Evolutionary conservation across 1,140 invertebrate species (phyloP), one percentile per base, ranked within the genome.

Genomic region (Lasaia peninsularis): DNA sequence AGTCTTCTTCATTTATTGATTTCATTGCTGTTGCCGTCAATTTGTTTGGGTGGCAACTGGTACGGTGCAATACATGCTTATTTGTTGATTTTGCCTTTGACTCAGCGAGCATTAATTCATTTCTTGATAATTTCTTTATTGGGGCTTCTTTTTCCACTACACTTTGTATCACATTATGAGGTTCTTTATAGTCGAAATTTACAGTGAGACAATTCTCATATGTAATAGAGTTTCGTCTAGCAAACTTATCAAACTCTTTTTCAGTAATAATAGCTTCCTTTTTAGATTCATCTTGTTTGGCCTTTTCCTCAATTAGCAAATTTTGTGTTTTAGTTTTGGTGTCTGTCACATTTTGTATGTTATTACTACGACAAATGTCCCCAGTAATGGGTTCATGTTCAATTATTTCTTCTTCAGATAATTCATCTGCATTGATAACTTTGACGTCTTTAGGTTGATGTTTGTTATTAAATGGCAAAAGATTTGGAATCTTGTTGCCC

Each of bases 181-280:
- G 58, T 56, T 84, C 75, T 56, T 75, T 83, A 3, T 67, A 56
- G 63, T 86, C 82, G 62, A 80, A 80, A 58, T 74, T 83, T 33
- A 88, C 78, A 16, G 82, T 88, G 4, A 86, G 57, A 56, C 77
- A 68, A 62, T 88, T 81, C 67, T 86, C 80, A 56, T 78, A 86
- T 24, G 75, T 85, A 28, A 84, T 70, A 16, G 87, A 89, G 65
- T 89, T 89, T 52, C 87, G 67, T 69, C 87, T 69, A 4, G 74
- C 85, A 73, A 89, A 89, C 71, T 88, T 88, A 62, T 89, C 87
- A 66, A 89, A 89, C 63, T 89, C 87, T 52, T 80, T 86, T 75
- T 89, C 87, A 31, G 82, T 88, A 40, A 88, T 88, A 35, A 87
- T 77, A 18, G 68, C 48, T 53, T 86, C 81, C 57, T 74, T 78